Evolutionary conservation across 2,888 invertebrate genomes (phyloP).

Genomic region (Protophormia terraenovae): DNA sequence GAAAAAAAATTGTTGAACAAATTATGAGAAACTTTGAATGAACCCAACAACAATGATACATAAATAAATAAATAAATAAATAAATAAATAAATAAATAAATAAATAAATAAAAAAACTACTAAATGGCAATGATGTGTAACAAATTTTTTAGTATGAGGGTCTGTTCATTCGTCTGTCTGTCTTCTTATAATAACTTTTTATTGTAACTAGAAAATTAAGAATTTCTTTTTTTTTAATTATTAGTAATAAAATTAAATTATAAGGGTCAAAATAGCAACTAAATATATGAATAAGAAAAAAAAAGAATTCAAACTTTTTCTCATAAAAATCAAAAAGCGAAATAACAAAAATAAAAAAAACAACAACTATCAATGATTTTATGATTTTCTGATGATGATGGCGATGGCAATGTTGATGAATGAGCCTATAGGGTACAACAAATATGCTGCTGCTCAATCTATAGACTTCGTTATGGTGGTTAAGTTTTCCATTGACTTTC

Average conservation of each 20-base stretch:
- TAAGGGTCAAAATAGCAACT: slow-evolving; percentile 62
- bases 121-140: slow-evolving; percentile 17
- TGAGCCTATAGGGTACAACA: not conserved
- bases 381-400: slow-evolving; percentile 2
- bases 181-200: not conserved
- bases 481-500: slow-evolving; percentile 26
- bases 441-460: not conserved
- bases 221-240: slow-evolving; percentile 49
- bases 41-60: not conserved
- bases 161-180: not conserved
- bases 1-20: slow-evolving; percentile 12
- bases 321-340: slow-evolving; percentile 33
- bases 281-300: slow-evolving; percentile 12
- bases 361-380: slow-evolving; percentile 7
- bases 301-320: slow-evolving; percentile 18
- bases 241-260: slow-evolving; percentile 63
- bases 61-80: too few species aligned
- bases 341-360: slow-evolving; percentile 4
- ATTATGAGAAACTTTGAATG: not conserved
- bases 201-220: slow-evolving; percentile 5
- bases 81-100: too few species aligned
- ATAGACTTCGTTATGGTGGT: slow-evolving; percentile 16
- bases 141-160: slow-evolving; percentile 37
- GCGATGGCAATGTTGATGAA: not conserved
- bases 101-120: slow-evolving; percentile 8